Conservation (phyloP, 1,140 invertebrate species). For the Drosophila melanica region DNA sequence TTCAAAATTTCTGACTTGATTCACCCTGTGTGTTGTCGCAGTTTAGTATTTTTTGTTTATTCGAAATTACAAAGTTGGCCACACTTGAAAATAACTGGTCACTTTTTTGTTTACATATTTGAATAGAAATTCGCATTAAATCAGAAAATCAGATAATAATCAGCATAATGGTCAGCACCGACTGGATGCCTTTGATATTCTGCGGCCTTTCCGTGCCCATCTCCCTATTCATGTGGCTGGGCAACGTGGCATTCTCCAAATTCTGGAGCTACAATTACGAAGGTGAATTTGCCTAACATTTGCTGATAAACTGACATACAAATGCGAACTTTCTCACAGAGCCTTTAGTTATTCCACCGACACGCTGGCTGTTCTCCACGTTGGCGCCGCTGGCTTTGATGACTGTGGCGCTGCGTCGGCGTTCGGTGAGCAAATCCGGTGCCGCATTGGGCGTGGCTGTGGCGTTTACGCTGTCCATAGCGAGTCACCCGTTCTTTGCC, state of each 20-base stretch:
- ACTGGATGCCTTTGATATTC: constrained; percentile 87
- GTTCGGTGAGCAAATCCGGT: constrained; percentile 89
- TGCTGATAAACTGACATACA: constrained; percentile 16
- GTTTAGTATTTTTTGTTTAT: background rate
- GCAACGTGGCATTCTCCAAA: constrained; percentile 88
- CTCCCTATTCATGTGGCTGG: constrained; percentile 89
- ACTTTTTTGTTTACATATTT: constrained; percentile 39
- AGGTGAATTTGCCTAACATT: constrained; percentile 83
- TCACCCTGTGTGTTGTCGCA: background rate
- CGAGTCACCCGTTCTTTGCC: constrained; percentile 90
- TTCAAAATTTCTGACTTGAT: background rate
- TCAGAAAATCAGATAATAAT: background rate
- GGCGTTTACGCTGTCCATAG: constrained; percentile 92
- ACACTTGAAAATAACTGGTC: constrained; percentile 3
- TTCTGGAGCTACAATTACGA: constrained; percentile 85
- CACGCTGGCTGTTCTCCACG: constrained; percentile 89
- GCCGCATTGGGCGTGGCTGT: constrained; percentile 89
- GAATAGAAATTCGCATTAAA: constrained; percentile 8
- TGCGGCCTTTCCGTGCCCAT: constrained; percentile 88
- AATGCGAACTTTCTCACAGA: constrained; percentile 84
- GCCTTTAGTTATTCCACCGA: constrained; percentile 88
- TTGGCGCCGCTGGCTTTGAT: constrained; percentile 88
- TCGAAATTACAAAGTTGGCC: background rate
- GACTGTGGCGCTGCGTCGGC: constrained; percentile 87
- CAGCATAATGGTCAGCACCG: constrained; percentile 24